Evolutionary conservation across 2,113 vertebrate species (phyloP).

Genomic region (Pandion haliaetus): DNA sequence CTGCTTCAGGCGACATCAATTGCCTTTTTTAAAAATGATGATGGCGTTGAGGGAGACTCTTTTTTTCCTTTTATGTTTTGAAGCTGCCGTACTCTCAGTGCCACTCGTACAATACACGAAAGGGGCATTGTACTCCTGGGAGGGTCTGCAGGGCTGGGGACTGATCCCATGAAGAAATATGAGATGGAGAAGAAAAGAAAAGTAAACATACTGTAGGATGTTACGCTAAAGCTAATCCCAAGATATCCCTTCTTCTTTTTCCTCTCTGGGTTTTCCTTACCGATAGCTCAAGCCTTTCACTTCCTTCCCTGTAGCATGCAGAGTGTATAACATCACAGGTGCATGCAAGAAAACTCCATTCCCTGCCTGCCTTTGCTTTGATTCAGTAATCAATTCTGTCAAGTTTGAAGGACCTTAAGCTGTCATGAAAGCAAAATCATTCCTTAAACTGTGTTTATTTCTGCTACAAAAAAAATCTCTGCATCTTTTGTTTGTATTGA

Average conservation of each 20-base stretch:
- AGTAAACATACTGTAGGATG: background rate
- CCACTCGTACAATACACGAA: slow-evolving; percentile 28
- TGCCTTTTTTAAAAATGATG: slow-evolving; percentile 73
- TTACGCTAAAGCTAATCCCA: slow-evolving; percentile 6
- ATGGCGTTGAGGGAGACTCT: slow-evolving; percentile 56
- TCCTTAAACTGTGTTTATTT: slow-evolving; percentile 55
- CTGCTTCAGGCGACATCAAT: slow-evolving; percentile 68
- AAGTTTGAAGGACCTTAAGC: slow-evolving; percentile 45
- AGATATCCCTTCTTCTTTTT: slow-evolving; percentile 11
- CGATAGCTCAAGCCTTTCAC: background rate
- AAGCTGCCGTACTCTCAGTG: slow-evolving; percentile 48
- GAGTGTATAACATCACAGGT: background rate
- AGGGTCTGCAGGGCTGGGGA: slow-evolving; percentile 30
- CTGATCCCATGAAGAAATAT: slow-evolving; percentile 54
- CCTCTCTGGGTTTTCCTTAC: slow-evolving; percentile 5
- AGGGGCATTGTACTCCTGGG: slow-evolving; percentile 51
- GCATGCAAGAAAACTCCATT: background rate
- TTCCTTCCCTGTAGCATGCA: background rate
- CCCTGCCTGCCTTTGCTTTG: slow-evolving; percentile 16
- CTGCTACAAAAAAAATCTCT: background rate
- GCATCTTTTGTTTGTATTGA: background rate
- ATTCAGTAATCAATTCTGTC: slow-evolving; percentile 35
- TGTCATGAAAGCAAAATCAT: slow-evolving; percentile 30
- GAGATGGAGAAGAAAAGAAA: background rate
- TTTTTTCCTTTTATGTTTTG: slow-evolving; percentile 67